Conservation (phyloP, 2,888 invertebrate species). For the Acanthosepion pharaonis region DNA sequence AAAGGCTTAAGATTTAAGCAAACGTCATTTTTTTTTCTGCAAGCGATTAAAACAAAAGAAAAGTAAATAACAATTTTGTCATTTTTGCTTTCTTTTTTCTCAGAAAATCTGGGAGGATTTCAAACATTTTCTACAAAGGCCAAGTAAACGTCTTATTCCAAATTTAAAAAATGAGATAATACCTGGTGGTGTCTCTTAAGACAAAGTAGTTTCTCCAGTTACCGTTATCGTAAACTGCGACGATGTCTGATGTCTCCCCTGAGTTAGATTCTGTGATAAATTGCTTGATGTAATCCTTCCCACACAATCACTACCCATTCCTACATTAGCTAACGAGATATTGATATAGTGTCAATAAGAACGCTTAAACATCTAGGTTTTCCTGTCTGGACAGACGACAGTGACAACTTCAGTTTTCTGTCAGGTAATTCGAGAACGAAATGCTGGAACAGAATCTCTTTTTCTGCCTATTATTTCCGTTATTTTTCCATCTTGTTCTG, state of each 20-base stretch:
- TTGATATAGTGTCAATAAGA: conserved; percentile 10
- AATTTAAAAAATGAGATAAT: background rate
- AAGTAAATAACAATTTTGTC: too few relatives aligned
- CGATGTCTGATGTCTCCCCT: background rate
- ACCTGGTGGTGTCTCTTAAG: background rate
- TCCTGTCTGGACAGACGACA: background rate
- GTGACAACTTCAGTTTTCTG: background rate
- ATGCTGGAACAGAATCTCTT: background rate
- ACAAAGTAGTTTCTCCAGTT: background rate
- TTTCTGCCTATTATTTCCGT: conserved; percentile 5
- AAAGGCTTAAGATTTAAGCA: too few relatives aligned
- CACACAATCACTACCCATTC: background rate
- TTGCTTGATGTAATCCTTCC: background rate
- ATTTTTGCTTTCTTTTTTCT: background rate
- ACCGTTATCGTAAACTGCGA: background rate
- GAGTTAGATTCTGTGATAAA: background rate
- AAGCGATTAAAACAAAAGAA: too few relatives aligned
- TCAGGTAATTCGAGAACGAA: background rate
- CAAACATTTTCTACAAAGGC: background rate
- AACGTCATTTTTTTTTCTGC: too few relatives aligned
- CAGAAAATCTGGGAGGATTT: background rate
- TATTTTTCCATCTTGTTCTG: conserved; percentile 7
- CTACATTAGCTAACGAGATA: background rate
- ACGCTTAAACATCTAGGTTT: background rate
- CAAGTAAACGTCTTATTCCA: background rate